Conservation (phyloP, 2,113 vertebrate species). For the Oreotrochilus melanogaster region DNA sequence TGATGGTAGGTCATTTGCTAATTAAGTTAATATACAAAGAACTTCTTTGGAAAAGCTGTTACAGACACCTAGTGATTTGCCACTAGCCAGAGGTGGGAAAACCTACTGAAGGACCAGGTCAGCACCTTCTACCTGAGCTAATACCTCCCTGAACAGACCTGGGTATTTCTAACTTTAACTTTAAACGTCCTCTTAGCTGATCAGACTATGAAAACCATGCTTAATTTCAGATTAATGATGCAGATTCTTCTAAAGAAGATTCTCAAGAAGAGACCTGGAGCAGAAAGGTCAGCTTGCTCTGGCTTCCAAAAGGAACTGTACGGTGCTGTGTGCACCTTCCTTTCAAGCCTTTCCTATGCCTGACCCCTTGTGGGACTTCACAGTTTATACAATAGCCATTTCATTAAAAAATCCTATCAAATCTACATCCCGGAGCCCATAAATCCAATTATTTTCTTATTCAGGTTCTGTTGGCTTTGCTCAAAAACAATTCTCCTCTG, state of each 20-base stretch:
- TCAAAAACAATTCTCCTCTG: background rate
- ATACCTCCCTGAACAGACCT: background rate
- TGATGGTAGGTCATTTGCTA: constrained; percentile 61
- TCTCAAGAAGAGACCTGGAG: background rate
- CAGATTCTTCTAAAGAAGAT: background rate
- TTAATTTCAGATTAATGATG: background rate
- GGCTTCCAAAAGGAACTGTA: background rate
- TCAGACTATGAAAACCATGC: background rate
- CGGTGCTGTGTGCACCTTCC: background rate
- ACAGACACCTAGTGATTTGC: background rate
- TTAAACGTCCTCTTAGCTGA: background rate
- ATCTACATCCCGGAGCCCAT: background rate
- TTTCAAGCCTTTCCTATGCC: background rate
- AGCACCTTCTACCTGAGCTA: background rate
- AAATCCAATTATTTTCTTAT: background rate
- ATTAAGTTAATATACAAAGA: constrained; percentile 67
- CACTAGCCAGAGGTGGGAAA: background rate
- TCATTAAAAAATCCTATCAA: background rate
- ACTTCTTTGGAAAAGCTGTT: constrained; percentile 11
- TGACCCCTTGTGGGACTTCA: background rate
- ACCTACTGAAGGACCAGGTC: background rate
- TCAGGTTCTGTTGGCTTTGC: background rate
- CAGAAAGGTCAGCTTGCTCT: background rate
- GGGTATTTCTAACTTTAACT: background rate
- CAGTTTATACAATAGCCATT: background rate